Percentiles rank a stretch among this genome's conserved stretches.
Evolutionary conservation across 2,888 invertebrate genomes (phyloP).

Genomic region (Drosophila gaucha): DNA sequence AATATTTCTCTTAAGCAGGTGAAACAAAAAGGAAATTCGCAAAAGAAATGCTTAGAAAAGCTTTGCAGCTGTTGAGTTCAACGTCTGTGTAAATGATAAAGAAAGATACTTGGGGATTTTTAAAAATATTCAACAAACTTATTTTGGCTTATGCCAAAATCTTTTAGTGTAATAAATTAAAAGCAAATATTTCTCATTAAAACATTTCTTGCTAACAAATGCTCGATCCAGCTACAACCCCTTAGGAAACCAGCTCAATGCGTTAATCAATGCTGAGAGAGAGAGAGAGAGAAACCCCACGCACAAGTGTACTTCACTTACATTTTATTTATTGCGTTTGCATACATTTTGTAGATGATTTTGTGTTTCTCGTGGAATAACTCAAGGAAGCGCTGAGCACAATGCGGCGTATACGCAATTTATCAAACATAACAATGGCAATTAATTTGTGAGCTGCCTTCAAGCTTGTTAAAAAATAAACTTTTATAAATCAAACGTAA

Average conservation of each 20-base stretch:
- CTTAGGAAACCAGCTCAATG: background rate
- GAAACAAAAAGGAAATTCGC: slow-evolving; percentile 5
- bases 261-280: slow-evolving; percentile 65
- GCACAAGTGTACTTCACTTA: slow-evolving; percentile 46
- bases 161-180: slow-evolving; percentile 54
- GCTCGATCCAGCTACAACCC: slow-evolving; percentile 9
- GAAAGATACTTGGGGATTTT: background rate
- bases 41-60: too few species aligned
- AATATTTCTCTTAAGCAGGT: slow-evolving; percentile 49
- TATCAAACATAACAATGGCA: slow-evolving; percentile 77
- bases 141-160: background rate
- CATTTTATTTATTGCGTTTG: slow-evolving; percentile 62
- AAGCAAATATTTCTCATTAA: slow-evolving; percentile 60
- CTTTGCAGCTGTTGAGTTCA: too few species aligned
- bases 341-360: slow-evolving; percentile 27
- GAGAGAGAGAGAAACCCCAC: slow-evolving; percentile 30
- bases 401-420: slow-evolving; percentile 69
- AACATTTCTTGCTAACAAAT: slow-evolving; percentile 57
- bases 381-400: slow-evolving; percentile 32
- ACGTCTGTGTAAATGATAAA: too few species aligned
- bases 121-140: background rate
- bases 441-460: slow-evolving; percentile 72
- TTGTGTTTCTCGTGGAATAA: slow-evolving; percentile 13
- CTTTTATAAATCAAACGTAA: slow-evolving; percentile 80
- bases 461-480: slow-evolving; percentile 66